Evolutionary conservation across 2,113 vertebrate species (phyloP), one percentile per base, ranked within the genome.

Genomic region (Progne subis): DNA sequence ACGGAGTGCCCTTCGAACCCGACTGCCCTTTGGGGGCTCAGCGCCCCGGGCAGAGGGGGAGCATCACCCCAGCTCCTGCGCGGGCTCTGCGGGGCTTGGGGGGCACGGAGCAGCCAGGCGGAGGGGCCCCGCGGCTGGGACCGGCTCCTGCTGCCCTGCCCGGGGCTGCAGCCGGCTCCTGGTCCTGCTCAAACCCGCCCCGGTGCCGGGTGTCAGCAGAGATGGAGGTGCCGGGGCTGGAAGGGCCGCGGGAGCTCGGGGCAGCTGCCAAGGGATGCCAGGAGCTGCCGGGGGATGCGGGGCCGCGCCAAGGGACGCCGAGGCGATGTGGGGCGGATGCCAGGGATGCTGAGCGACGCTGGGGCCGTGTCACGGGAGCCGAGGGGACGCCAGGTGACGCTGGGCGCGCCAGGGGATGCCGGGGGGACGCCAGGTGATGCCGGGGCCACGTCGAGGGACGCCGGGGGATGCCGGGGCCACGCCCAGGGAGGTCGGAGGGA

Each of bases 141-240:
- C 16, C 0, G 1, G 61, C 26, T 61, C 41, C 47, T 26, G 56
- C 34, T 21, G 28, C 18, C 16, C 43, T 47, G 43, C 74, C 31
- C 31, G 7, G 29, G 9, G 25, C 67, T 64, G 55, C n/a, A 14
- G 50, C 57, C 14, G 29, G 43, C 3, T 25, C 47, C 63, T 12
- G 74, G 14, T 2, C 25, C 37, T 43, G 25, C 2, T 56, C 24
- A 9, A 72, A 44, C 20, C 57, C 17, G 39, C 16, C 56, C 43
- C 53, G 3, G 31, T 2, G 19, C 52, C 2, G 2, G 37, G 55
- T 0, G 1, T 11, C 41, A 23, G 63, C 29, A 12, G 57, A 3
- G 29, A 11, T 8, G 26, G 19, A 19, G 23, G 17, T 23, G 60
- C 20, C 1, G 4, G 32, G 41, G 12, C 43, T 50, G 77, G 28